phyloP scores from a whole-genome alignment of 1,140 invertebrate species.

The Acarapis woodi region DNA sequence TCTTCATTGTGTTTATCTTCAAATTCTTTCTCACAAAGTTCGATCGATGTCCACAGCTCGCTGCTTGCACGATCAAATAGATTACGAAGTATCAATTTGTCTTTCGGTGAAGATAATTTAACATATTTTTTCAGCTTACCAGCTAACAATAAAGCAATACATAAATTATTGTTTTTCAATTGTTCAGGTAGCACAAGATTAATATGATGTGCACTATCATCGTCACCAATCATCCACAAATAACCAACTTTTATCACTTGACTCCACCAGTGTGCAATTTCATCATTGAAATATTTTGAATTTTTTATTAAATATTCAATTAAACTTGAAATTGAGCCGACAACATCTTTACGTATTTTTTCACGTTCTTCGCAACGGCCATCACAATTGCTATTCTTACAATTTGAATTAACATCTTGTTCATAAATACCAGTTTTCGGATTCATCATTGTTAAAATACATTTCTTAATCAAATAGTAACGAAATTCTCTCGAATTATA shows the following conservation, averaged over 20 bases:
- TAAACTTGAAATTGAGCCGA: background rate
- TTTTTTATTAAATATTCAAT: constrained; percentile 7
- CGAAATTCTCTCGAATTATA: constrained; percentile 8
- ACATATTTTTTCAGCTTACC: constrained; percentile 7
- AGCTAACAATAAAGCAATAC: constrained; percentile 6
- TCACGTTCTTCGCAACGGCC: background rate
- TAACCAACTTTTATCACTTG: constrained; percentile 8
- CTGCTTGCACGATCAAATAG: constrained; percentile 9
- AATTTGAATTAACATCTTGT: background rate
- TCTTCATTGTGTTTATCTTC: background rate
- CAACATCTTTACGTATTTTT: too few relatives aligned
- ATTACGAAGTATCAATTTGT: background rate
- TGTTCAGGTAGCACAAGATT: constrained; percentile 1
- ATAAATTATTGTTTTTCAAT: constrained; percentile 9
- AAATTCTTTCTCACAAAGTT: constrained; percentile 2
- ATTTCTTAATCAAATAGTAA: constrained; percentile 10
- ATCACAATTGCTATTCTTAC: background rate
- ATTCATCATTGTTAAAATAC: constrained; percentile 10
- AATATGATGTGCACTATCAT: constrained; percentile 1
- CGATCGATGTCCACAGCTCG: constrained; percentile 9
- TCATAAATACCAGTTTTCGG: constrained; percentile 5
- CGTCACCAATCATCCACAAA: constrained; percentile 8
- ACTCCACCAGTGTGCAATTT: constrained; percentile 8
- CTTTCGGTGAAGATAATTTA: background rate
- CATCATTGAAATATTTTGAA: constrained; percentile 6